Base-by-base conservation (phyloP, 2,888 invertebrate species). In the Trissoscelio sp. region DNA sequence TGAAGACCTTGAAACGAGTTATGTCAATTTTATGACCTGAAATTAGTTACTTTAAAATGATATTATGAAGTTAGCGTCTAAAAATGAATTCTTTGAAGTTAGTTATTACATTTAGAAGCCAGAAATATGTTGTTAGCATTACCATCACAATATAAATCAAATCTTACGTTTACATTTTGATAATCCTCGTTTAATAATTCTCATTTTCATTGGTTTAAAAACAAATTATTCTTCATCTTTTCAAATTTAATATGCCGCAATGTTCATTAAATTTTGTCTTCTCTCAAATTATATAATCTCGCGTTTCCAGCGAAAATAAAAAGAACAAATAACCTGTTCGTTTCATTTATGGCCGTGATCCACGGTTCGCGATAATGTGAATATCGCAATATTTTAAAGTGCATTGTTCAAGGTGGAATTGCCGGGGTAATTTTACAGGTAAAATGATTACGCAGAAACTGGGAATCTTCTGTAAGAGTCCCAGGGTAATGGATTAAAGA, bases 371-470 rank as follows among this genome's bases (percentile, higher is more conserved):
- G 42, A 60, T 60, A 60, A 60, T 60, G 42, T 24, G 42, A 22
- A 60, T 60, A 60, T 60, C 28, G 60, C 20, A 60, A 60, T 60
- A 60, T 60, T 60, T 60, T 39, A 60, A 60, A 60, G 60, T 44
- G 28, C 42, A 60, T 60, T 60, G 60, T 60, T 42, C 60, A 42
- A 60, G 42, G 39, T 14, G 24, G 34, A 31, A 55, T 55, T 55
- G 34, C 34, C 53, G 16, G 9, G 42, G 42, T 60, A 60, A 60
- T 60, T 60, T 39, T 39, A 11, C 24, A 60, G 24, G 42, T 60
- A 22, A 60, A 39, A 60, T 42, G 60, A 60, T 60, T 60, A 60
- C 39, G 6, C 42, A 20, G 37, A 42, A 42, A 42, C 60, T 60
- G 39, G 28, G 28, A 24, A 60, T 60, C 60, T 42, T 39, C 39